Evolutionary conservation across 1,140 invertebrate genomes (phyloP).

Genomic region (Drosophila pandora): DNA sequence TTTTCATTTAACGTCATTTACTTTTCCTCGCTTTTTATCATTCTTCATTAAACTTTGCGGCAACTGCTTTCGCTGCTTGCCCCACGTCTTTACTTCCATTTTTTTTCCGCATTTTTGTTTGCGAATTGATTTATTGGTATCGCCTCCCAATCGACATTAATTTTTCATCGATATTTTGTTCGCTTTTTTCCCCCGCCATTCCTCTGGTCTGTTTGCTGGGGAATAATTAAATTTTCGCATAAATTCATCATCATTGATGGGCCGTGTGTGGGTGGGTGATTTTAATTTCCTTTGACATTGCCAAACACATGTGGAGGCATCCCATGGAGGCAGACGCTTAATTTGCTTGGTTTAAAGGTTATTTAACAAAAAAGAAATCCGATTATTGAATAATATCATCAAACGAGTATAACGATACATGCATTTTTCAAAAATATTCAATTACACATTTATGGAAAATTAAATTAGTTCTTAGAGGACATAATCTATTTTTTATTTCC

Average conservation of each 20-base stretch:
- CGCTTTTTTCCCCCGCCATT: constrained; percentile 11
- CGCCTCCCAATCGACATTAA: constrained; percentile 77
- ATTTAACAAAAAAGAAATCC: constrained; percentile 13
- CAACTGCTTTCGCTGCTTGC: constrained; percentile 1
- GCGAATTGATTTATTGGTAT: constrained; percentile 73
- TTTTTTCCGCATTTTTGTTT: constrained; percentile 47
- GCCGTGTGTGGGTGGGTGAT: constrained; percentile 44
- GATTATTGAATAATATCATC: constrained; percentile 11
- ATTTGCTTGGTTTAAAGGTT: constrained; percentile 7
- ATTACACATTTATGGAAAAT: not conserved
- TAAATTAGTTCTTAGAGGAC: not conserved
- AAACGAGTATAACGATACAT: not conserved
- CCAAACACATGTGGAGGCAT: constrained; percentile 16
- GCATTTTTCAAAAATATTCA: not conserved
- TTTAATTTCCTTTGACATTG: constrained; percentile 77
- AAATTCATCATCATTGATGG: constrained; percentile 76
- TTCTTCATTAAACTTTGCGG: constrained; percentile 73
- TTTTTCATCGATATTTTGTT: constrained; percentile 70
- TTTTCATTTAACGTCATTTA: constrained; percentile 72
- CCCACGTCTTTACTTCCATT: not conserved
- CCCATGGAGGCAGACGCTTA: constrained; percentile 2
- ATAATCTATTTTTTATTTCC: not conserved
- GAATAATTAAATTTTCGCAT: constrained; percentile 80
- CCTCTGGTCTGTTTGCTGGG: constrained; percentile 59
- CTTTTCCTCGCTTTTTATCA: constrained; percentile 54